Conservation (phyloP, 1,140 invertebrate genomes). For the Bombus breviceps region DNA sequence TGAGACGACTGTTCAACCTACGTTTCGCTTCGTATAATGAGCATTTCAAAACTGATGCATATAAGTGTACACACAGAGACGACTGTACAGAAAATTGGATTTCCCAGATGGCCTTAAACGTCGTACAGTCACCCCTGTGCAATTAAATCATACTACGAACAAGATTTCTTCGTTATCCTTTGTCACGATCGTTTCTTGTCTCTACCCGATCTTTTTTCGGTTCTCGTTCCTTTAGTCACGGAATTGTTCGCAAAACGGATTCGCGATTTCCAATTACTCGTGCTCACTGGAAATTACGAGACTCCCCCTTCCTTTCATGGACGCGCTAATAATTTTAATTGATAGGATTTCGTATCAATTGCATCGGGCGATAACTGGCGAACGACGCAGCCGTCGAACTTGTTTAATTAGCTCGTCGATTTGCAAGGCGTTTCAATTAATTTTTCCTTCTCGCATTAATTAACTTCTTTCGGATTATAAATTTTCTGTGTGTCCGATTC, state of each 20-base stretch:
- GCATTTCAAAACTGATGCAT: slow-evolving; percentile 44
- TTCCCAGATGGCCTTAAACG: not conserved
- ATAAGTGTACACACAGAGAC: slow-evolving; percentile 13
- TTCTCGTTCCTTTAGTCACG: not conserved
- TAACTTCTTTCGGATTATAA: slow-evolving; percentile 3
- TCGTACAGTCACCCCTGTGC: not conserved
- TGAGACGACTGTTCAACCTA: slow-evolving; percentile 33
- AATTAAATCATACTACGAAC: slow-evolving; percentile 18
- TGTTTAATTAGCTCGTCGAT: slow-evolving; percentile 5
- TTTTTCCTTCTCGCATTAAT: not conserved
- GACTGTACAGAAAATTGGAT: slow-evolving; percentile 47
- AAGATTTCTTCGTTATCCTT: not conserved
- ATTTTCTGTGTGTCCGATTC: not conserved
- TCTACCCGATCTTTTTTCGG: no score
- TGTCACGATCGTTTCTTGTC: no score
- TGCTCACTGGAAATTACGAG: no score
- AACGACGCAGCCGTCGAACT: not conserved
- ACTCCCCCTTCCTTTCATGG: not conserved
- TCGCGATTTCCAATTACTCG: not conserved
- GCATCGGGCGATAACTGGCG: not conserved
- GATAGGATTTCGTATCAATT: not conserved
- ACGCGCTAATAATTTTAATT: slow-evolving; percentile 9
- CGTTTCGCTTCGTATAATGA: slow-evolving; percentile 33
- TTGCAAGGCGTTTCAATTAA: not conserved
- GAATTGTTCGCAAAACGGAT: not conserved